A percentile compares a stretch with the other conserved stretches of the same genome.
phyloP scores from a whole-genome alignment of 2,113 vertebrate species.

The Clarias batrachus region DNA sequence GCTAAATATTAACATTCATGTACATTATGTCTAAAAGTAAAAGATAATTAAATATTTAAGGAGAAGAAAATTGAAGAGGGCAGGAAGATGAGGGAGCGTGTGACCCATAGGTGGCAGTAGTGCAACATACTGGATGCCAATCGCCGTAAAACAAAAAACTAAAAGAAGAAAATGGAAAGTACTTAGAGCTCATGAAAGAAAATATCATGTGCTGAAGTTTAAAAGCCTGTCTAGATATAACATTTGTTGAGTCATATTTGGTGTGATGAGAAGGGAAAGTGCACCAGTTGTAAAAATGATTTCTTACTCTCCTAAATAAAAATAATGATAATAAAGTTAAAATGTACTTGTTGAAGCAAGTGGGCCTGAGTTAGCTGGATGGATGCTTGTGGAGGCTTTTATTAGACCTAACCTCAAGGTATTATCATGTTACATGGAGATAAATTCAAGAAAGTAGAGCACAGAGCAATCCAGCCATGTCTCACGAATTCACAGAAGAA shows the following conservation, averaged over 20 bases:
- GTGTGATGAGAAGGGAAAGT: neutral
- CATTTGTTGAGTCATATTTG: slow-evolving; percentile 13
- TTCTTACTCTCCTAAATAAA: neutral
- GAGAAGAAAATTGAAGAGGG: too few species aligned
- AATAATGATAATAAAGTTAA: neutral
- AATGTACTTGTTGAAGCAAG: neutral
- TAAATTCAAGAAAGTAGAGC: neutral
- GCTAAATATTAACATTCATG: neutral
- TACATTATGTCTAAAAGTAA: too few species aligned
- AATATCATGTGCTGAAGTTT: slow-evolving; percentile 28
- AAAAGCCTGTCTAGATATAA: slow-evolving; percentile 29
- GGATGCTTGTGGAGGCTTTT: neutral
- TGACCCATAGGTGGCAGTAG: too few species aligned
- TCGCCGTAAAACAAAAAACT: too few species aligned
- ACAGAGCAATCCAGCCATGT: neutral
- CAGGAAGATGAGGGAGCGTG: too few species aligned
- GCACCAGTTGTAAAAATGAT: slow-evolving; percentile 5
- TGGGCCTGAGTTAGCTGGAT: neutral
- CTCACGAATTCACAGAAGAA: neutral
- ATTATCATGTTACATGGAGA: slow-evolving; percentile 9
- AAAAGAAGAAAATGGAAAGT: neutral
- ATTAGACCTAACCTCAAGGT: neutral
- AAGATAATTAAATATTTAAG: too few species aligned
- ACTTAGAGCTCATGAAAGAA: neutral
- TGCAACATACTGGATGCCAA: too few species aligned